phyloP scores from a whole-genome alignment of 2,113 vertebrate genomes.

The Hippolais icterina region DNA sequence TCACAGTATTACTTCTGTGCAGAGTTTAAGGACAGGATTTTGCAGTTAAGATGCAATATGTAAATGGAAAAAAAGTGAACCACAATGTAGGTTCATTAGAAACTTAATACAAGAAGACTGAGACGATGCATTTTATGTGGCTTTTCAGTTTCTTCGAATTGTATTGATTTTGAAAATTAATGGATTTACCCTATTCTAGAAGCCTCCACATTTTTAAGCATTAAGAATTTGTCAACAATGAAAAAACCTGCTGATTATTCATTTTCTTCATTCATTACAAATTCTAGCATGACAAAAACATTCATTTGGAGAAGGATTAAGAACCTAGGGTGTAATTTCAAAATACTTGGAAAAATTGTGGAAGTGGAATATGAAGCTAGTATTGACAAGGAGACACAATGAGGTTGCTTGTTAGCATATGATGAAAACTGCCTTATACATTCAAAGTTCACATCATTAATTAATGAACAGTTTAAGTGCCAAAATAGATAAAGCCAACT shows the following conservation, averaged over 20 bases:
- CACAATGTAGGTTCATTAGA: not conserved
- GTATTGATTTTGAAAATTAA: not conserved
- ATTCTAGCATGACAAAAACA: not conserved
- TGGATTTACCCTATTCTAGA: not conserved
- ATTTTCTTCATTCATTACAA: not conserved
- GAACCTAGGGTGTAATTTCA: not conserved
- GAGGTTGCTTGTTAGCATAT: constrained; percentile 12
- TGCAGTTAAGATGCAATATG: not conserved
- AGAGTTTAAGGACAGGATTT: not conserved
- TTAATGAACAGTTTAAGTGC: constrained; percentile 38
- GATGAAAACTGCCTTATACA: not conserved
- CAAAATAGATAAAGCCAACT: constrained; percentile 49
- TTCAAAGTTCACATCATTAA: constrained; percentile 39
- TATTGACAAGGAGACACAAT: not conserved
- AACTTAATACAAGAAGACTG: not conserved
- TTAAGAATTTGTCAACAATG: not conserved
- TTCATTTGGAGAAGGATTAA: not conserved
- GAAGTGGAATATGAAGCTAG: constrained; percentile 1
- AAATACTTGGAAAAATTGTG: constrained; percentile 15
- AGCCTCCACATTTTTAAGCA: not conserved
- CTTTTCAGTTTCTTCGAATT: not conserved
- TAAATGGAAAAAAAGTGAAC: not conserved
- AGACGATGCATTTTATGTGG: not conserved
- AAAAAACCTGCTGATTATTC: not conserved
- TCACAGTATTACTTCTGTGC: not conserved